These are phyloP conservation scores for Clarias pachynema DNA, from an alignment of 2,797 vertebrate genomes.

Conservation along the genomic window DNA sequence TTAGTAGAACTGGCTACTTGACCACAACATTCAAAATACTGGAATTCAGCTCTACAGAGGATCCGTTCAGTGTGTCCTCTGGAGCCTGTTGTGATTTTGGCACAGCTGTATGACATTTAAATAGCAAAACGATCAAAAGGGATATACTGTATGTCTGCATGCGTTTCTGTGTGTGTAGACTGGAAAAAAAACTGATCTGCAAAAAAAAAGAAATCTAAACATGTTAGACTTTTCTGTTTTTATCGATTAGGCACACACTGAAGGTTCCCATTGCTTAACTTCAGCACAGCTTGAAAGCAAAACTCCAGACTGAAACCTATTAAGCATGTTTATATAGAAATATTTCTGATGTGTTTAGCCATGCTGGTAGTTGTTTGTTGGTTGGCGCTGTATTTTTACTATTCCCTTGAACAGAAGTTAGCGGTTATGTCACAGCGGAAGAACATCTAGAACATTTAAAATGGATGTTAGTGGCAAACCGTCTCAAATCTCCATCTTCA, in stretches of 20 bases:
- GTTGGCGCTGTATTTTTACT: not conserved
- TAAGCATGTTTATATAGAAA: not conserved
- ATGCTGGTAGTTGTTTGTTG: not conserved
- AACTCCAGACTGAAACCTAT: conserved; percentile 2
- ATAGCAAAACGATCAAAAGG: conserved; percentile 6
- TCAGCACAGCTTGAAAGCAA: not conserved
- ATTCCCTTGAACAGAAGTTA: not conserved
- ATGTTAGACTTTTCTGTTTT: not conserved
- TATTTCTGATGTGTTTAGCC: not conserved
- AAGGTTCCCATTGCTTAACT: not conserved
- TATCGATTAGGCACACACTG: not conserved
- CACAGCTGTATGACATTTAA: conserved; percentile 13
- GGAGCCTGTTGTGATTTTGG: not conserved
- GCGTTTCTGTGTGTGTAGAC: not conserved
- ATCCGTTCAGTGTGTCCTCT: not conserved
- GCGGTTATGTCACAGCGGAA: not conserved
- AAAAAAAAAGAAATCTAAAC: not conserved
- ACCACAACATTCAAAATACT: not conserved
- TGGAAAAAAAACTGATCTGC: not conserved
- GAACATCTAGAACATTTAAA: not conserved
- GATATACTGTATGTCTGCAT: not conserved
- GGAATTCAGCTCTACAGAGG: not conserved
- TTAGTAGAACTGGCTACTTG: not conserved
- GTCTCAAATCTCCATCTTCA: not conserved
- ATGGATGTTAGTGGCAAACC: not conserved